These are phyloP conservation scores for Drosophila lutescens DNA, from an alignment of 2,888 invertebrate species.

Conservation along the genomic window DNA sequence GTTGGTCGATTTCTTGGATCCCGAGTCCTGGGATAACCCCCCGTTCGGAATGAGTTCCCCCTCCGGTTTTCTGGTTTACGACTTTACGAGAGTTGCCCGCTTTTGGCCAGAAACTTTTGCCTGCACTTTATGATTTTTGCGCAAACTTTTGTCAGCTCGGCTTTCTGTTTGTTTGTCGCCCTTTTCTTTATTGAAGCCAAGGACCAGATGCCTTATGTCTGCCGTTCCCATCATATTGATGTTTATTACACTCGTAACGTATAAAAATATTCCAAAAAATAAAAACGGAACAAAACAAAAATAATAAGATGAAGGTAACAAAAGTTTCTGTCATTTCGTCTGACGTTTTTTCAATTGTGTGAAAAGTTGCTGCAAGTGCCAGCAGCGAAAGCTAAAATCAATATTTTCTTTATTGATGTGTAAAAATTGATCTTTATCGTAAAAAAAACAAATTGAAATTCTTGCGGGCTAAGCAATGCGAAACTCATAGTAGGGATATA, in stretches of 20 bases:
- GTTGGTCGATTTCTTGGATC: slow-evolving; percentile 54
- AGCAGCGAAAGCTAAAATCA: slow-evolving; percentile 18
- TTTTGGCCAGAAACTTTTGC: slow-evolving; percentile 51
- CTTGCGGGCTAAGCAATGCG: not conserved
- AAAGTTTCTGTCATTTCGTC: slow-evolving; percentile 41
- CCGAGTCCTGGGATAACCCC: not conserved
- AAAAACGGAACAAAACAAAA: slow-evolving; percentile 31
- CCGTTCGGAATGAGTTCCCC: not conserved
- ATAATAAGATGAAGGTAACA: slow-evolving; percentile 38
- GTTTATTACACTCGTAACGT: slow-evolving; percentile 44
- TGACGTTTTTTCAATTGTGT: slow-evolving; percentile 36
- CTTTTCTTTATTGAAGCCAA: slow-evolving; percentile 34
- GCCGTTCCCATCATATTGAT: slow-evolving; percentile 43
- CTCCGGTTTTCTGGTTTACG: slow-evolving; percentile 39
- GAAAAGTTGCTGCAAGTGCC: slow-evolving; percentile 23
- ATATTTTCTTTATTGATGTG: slow-evolving; percentile 34
- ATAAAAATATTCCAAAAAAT: slow-evolving; percentile 31
- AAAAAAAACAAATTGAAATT: slow-evolving; percentile 29
- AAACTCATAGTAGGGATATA: not conserved
- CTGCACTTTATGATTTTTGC: slow-evolving; percentile 69
- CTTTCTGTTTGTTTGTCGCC: slow-evolving; percentile 41
- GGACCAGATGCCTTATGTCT: slow-evolving; percentile 39
- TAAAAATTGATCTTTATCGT: slow-evolving; percentile 28
- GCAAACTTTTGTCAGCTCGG: slow-evolving; percentile 61
- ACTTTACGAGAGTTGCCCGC: slow-evolving; percentile 40